Base-by-base conservation (phyloP, 2,888 invertebrate genomes). In the Pimpla rufipes region DNA sequence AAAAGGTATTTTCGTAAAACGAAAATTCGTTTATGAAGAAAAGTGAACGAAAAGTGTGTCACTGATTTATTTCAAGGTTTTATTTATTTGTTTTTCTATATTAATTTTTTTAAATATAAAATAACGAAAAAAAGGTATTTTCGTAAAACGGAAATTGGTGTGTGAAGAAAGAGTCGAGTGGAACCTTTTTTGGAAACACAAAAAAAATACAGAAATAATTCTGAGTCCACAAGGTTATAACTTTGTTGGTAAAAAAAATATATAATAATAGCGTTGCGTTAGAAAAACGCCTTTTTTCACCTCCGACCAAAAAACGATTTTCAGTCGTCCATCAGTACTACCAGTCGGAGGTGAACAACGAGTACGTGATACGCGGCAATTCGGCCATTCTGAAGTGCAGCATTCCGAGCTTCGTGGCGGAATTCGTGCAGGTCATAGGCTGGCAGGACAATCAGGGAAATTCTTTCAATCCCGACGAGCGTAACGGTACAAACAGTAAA, bases 291-390 rank as follows among this genome's bases (percentile, higher is more conserved):
- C 2, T 29, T 29, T n/a, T 29, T 29, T 29, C 29, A 29, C 29
- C 29, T 5, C 29, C 29, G 29, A 5, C 3, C 16, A 11, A 4
- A 5, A 64, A 18, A 64, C 8, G 29, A 3, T 29, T 95, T 91
- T 76, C 95, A 98, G 98, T 98, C 93, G 97, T 98, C 81, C 96
- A 97, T 91, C 97, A 98, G 94, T 97, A 96, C 93, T 98, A 97
- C 93, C 97, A 97, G 93, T 97, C 97, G 55, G 97, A 98, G 94
- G 98, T 98, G 88, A 97, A 97, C 87, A 97, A 97, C 85, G 98
- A 98, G 93, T 97, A 98, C 94, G 97, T 98, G 57, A 98, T 98
- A 89, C 95, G 96, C 88, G 97, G 98, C 73, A 98, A 98, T 93
- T 96, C 97, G 40, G 98, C 97, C 11, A 96, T 98, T 78, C 94